Evolutionary conservation across 2,113 vertebrate species (phyloP), one percentile per base, ranked within the genome.

Genomic region (Peromyscus leucopus): DNA sequence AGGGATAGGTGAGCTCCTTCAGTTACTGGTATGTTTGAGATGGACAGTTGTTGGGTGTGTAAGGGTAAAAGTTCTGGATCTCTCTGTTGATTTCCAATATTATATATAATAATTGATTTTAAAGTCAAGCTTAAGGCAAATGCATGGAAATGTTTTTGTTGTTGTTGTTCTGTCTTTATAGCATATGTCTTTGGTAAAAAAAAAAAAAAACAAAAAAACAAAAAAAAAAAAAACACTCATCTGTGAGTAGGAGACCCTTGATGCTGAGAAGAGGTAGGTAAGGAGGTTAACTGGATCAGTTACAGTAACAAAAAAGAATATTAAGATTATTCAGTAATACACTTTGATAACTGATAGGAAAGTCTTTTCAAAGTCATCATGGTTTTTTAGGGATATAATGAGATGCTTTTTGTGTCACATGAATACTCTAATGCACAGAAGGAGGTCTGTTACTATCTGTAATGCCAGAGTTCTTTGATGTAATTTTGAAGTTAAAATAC

Each of bases 381-480:
- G 4, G 42, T 8, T 46, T 46, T 42, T 57, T 28, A 55, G 2
- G 21, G 9, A 36, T 11, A 59, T 36, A 48, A 48, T 84, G 13
- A 39, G 63, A 92, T 61, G 13, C 24, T 61, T 51, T 51, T 3
- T 9, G 2, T 48, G 2, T 31, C 31, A 19, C 16, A 13, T 6
- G 21, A 88, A 26, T 71, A 57, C 7, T 83, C 26, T 36, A n/a
- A 94, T 57, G 2, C 0, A 7, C 26, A 59, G 4, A 13, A 82
- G 42, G 65, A 6, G 31, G 0, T 31, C 1, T 61, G 2, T 33
- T 33, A 39, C 1, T 39, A 0, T 51, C 1, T 86, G 2, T 55
- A 28, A 7, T 33, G 15, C 24, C 26, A 9, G 0, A 26, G n/a
- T 76, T 78, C 9, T 55, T 78, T 12, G 17, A 61, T 7, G 7